These are phyloP conservation scores for Cinclus mexicanus DNA, from an alignment of 2,113 vertebrate genomes.

Conservation along the genomic window DNA sequence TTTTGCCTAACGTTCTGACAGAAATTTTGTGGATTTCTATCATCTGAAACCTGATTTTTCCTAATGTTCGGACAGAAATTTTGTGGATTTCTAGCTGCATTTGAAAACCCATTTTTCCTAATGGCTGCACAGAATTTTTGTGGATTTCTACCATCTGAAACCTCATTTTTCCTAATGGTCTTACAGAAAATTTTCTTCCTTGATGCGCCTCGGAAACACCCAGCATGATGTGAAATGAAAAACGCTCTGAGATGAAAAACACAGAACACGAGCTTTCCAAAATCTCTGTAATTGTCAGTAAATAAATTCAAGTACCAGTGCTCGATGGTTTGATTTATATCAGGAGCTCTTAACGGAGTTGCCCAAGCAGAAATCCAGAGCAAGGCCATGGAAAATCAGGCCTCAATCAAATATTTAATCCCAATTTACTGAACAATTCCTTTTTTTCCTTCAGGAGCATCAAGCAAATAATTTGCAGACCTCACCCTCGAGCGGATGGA, in stretches of 20 bases:
- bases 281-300: not conserved
- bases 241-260: not conserved
- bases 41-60: not conserved
- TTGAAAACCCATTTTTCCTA: not conserved
- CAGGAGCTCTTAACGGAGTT: not conserved
- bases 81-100: not conserved
- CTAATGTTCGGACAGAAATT: not conserved
- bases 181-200: not conserved
- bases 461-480: not conserved
- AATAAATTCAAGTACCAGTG: not conserved
- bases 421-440: not conserved
- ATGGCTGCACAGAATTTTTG: not conserved
- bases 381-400: not conserved
- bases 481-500: not conserved
- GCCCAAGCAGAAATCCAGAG: not conserved
- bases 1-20: not conserved
- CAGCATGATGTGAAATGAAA: not conserved
- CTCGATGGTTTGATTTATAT: not conserved
- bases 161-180: not conserved
- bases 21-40: not conserved
- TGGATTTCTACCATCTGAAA: not conserved
- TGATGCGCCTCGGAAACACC: not conserved
- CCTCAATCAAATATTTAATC: not conserved
- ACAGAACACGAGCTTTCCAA: not conserved
- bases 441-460: not conserved